phyloP scores from a whole-genome alignment of 2,888 invertebrate genomes.

The Lymantria dispar region DNA sequence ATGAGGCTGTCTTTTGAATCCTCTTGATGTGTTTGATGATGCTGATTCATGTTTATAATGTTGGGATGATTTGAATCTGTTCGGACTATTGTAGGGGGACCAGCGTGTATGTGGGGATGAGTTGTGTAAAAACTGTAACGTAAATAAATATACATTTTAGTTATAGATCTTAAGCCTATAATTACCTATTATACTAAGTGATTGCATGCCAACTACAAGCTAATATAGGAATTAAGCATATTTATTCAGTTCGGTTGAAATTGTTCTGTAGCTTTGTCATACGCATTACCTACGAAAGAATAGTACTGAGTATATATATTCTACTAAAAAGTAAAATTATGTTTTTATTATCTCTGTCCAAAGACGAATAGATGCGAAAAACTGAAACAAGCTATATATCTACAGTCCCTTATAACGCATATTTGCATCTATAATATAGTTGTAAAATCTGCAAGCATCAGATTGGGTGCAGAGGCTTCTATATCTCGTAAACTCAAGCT shows the following conservation, averaged over 20 bases:
- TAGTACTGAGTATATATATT: too few relatives aligned
- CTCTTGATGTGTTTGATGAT: conserved; percentile 60
- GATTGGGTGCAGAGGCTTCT: background rate
- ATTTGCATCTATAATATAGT: background rate
- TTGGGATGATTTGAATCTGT: conserved; percentile 68
- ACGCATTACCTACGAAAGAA: too few relatives aligned
- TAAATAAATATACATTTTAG: conserved; percentile 4
- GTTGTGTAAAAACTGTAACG: conserved; percentile 73
- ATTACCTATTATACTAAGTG: background rate
- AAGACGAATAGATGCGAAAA: too few relatives aligned
- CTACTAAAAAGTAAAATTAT: too few relatives aligned
- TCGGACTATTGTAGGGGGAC: conserved; percentile 72
- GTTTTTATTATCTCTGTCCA: too few relatives aligned
- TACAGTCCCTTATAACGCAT: background rate
- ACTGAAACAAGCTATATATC: too few relatives aligned
- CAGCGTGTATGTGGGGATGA: conserved; percentile 73
- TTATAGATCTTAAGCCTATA: background rate
- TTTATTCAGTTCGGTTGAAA: background rate
- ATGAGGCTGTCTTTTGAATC: conserved; percentile 78
- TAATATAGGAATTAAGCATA: background rate
- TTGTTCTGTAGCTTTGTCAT: too few relatives aligned
- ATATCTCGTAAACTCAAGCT: background rate
- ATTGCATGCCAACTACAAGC: background rate
- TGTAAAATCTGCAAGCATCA: background rate
- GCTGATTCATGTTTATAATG: conserved; percentile 74